Percentiles rank a stretch among this genome's conserved stretches.
Evolutionary conservation across 2,113 vertebrate genomes (phyloP).

Genomic region (Lophotis ruficrista): DNA sequence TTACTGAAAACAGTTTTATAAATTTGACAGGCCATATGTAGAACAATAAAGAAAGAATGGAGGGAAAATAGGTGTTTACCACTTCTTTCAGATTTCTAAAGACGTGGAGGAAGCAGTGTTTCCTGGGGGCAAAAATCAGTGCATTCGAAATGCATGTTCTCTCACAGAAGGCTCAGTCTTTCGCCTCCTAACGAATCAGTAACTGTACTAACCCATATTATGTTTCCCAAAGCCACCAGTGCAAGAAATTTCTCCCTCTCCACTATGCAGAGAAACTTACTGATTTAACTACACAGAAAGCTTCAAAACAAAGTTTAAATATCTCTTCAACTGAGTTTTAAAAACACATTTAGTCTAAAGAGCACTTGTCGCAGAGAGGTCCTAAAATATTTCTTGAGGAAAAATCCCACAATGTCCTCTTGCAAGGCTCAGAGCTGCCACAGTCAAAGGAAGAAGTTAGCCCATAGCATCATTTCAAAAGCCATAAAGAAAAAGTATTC

Average conservation of each 20-base stretch:
- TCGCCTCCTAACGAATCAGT: not conserved
- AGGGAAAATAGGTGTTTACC: not conserved
- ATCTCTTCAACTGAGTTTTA: not conserved
- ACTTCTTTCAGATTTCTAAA: not conserved
- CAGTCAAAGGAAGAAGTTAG: not conserved
- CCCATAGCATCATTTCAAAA: not conserved
- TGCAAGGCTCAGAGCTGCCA: not conserved
- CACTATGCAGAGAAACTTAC: rapidly evolving
- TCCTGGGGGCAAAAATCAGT: not conserved
- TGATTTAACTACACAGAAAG: not conserved
- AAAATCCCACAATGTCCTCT: not conserved
- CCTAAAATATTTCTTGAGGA: not conserved
- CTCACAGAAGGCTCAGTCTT: not conserved
- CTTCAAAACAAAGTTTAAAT: not conserved
- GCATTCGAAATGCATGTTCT: not conserved
- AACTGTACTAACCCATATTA: not conserved
- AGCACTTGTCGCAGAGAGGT: not conserved
- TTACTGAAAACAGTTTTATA: not conserved
- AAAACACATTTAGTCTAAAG: not conserved
- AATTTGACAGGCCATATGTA: not conserved
- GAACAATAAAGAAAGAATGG: not conserved
- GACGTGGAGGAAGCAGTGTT: not conserved
- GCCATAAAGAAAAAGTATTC: not conserved
- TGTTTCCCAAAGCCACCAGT: not conserved
- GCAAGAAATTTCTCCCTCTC: not conserved